A percentile compares a stretch with the other conserved stretches of the same genome.
Conservation (phyloP, 2,888 invertebrate genomes). For the Clepsis dumicolana region DNA sequence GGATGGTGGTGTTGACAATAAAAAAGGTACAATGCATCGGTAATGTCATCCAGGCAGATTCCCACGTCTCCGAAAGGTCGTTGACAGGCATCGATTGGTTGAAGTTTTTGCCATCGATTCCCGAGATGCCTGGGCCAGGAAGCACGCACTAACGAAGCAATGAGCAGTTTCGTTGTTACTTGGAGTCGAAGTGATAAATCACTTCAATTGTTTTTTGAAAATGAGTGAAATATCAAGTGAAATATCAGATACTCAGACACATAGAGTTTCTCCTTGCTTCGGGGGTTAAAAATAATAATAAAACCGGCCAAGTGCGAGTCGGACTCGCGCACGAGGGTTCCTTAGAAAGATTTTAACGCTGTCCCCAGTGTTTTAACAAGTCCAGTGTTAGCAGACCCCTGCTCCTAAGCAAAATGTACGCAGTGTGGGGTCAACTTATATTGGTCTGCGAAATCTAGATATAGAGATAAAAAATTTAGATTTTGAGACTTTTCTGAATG, state of each 20-base stretch:
- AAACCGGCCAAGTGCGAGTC: too few species aligned
- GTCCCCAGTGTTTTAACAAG: too few species aligned
- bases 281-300: too few species aligned
- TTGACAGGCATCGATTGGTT: slow-evolving; percentile 75
- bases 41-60: slow-evolving; percentile 70
- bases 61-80: slow-evolving; percentile 77
- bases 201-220: background rate
- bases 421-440: too few species aligned
- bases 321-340: too few species aligned
- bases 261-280: too few species aligned
- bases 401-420: too few species aligned
- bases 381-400: too few species aligned
- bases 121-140: slow-evolving; percentile 56
- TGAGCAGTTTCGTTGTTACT: slow-evolving; percentile 4
- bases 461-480: too few species aligned
- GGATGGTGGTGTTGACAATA: slow-evolving; percentile 51
- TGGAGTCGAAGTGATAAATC: background rate
- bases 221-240: background rate
- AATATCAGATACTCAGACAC: background rate
- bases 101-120: slow-evolving; percentile 72
- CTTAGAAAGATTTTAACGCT: too few species aligned
- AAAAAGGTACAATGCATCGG: slow-evolving; percentile 63
- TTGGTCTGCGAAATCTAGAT: too few species aligned
- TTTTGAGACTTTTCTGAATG: too few species aligned
- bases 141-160: slow-evolving; percentile 66